phyloP scores from a whole-genome alignment of 2,113 vertebrate species.

The Myiopsitta monachus region DNA sequence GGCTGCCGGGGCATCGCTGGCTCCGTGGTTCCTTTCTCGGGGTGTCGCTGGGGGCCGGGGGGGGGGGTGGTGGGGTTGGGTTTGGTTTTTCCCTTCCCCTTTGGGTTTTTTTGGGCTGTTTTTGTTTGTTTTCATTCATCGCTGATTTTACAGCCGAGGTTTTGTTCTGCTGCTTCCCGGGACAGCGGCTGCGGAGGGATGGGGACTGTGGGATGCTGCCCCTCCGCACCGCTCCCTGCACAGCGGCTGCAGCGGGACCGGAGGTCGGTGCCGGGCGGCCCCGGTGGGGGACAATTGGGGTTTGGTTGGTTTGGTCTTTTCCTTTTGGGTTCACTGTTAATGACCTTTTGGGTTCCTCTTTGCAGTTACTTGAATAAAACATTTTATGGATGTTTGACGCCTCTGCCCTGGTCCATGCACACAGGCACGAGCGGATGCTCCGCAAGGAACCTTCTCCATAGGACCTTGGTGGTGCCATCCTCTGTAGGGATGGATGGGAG shows the following conservation, averaged over 20 bases:
- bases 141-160: not conserved
- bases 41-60: not conserved
- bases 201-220: not conserved
- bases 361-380: constrained; percentile 85
- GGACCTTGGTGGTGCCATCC: not conserved
- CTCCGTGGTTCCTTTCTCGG: not conserved
- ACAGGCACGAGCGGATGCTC: not conserved
- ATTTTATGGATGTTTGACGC: constrained; percentile 53
- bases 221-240: not conserved
- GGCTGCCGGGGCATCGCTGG: not conserved
- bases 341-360: constrained; percentile 74
- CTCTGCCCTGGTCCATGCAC: not conserved
- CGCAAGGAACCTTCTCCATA: not conserved
- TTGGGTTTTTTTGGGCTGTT: not conserved
- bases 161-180: constrained; percentile 47
- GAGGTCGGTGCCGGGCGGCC: constrained; percentile 17
- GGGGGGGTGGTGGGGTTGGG: not conserved
- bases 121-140: not conserved
- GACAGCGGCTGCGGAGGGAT: not conserved
- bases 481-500: not conserved
- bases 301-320: not conserved
- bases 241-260: constrained; percentile 9
- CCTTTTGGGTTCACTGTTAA: constrained; percentile 38
- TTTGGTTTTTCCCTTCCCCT: not conserved
- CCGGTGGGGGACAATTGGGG: not conserved